Percentiles rank a stretch among this genome's conserved stretches.
phyloP scores from a whole-genome alignment of 2,797 vertebrate species.

The Hyperoplus immaculatus region DNA sequence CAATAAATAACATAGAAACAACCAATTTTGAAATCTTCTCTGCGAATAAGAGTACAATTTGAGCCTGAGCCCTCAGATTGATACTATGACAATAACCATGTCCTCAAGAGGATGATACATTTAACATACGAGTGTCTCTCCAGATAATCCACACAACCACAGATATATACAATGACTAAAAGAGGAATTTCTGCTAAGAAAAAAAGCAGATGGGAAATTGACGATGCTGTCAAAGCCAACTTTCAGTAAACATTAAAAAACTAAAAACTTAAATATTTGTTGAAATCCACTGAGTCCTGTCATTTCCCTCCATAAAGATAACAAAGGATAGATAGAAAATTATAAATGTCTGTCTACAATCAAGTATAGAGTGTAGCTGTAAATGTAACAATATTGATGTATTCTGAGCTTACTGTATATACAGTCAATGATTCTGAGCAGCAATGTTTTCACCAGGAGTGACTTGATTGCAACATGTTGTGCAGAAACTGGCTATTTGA shows the following conservation, averaged over 20 bases:
- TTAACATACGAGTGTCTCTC: neutral
- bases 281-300: neutral
- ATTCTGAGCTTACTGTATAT: neutral
- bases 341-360: neutral
- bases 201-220: neutral
- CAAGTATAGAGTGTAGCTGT: neutral
- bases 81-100: neutral
- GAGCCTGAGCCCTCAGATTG: neutral
- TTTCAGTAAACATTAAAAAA: conserved; percentile 2
- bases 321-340: neutral
- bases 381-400: neutral
- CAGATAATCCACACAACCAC: neutral
- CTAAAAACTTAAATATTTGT: neutral
- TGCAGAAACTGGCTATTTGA: conserved; percentile 1
- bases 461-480: neutral
- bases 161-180: neutral
- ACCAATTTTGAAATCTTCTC: neutral
- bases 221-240: neutral
- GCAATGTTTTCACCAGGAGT: neutral
- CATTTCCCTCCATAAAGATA: neutral
- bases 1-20: conserved; percentile 10
- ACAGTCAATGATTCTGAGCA: neutral
- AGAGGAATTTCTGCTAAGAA: neutral
- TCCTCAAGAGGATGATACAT: neutral
- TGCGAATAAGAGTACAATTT: neutral